Evolutionary conservation across 2,113 vertebrate species (phyloP).

Genomic region (Lepisosteus osseus): DNA sequence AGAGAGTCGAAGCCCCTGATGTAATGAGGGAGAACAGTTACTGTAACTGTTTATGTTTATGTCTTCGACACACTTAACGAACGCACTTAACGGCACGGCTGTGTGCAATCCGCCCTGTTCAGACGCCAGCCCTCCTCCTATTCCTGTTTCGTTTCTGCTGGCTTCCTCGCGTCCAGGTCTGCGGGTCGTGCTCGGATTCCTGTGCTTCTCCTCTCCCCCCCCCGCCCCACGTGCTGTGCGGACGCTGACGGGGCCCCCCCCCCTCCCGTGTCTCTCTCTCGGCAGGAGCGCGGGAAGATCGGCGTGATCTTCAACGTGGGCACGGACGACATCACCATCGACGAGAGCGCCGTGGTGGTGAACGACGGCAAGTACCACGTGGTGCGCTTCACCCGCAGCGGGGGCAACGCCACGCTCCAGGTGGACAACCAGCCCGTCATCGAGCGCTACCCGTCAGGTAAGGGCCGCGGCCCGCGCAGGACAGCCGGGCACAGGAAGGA

Average conservation of each 20-base stretch:
- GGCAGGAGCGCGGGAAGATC: constrained; percentile 86
- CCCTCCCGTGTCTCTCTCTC: constrained; percentile 19
- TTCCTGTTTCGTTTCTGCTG: too few species aligned
- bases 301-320: constrained; percentile 94
- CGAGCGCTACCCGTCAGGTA: constrained; percentile 91
- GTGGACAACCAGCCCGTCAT: constrained; percentile 95
- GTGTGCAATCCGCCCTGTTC: too few species aligned
- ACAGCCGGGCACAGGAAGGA: not conserved
- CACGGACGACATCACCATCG: constrained; percentile 91
- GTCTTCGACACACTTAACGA: too few species aligned
- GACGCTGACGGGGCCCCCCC: too few species aligned
- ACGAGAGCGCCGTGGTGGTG: constrained; percentile 84
- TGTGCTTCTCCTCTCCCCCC: too few species aligned
- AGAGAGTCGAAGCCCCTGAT: too few species aligned
- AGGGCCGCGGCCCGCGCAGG: constrained; percentile 17
- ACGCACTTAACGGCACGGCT: too few species aligned
- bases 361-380: constrained; percentile 95
- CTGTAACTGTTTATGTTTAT: too few species aligned
- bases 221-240: too few species aligned
- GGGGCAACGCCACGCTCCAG: constrained; percentile 93
- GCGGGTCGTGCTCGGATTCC: not conserved
- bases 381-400: constrained; percentile 92
- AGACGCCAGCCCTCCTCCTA: too few species aligned
- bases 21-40: too few species aligned
- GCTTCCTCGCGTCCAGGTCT: not conserved